Percentiles rank a stretch among this genome's conserved stretches.
These are phyloP conservation scores for Bradypus variegatus DNA, from an alignment of 2,797 vertebrate genomes.

Conservation along the genomic window DNA sequence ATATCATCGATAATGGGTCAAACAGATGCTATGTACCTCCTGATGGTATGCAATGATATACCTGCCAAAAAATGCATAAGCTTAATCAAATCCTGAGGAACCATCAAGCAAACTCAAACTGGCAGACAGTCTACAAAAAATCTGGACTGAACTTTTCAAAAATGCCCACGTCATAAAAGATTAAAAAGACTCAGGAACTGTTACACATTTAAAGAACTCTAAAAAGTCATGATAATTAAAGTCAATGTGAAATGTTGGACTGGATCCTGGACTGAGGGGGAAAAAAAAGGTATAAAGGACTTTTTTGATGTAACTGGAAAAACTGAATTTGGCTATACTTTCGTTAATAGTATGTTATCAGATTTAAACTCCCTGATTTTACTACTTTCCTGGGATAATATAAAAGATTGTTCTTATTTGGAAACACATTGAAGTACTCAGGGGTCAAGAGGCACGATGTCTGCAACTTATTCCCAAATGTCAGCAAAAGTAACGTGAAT, in stretches of 20 bases:
- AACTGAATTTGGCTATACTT: neutral
- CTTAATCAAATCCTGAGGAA: neutral
- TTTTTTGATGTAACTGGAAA: neutral
- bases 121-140: neutral
- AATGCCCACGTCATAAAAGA: neutral
- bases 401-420: neutral
- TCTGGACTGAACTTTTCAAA: neutral
- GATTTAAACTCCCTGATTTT: neutral
- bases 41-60: neutral
- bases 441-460: neutral
- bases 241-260: neutral
- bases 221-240: neutral
- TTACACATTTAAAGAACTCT: neutral
- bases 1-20: neutral
- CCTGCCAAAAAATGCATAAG: neutral
- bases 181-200: neutral
- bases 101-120: neutral
- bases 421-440: neutral
- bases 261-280: neutral
- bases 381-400: neutral
- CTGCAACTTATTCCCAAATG: neutral
- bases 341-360: neutral
- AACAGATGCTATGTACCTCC: neutral
- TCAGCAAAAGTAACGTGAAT: neutral
- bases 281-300: too few relatives aligned